phyloP scores from a whole-genome alignment of 2,888 invertebrate genomes.

The Heliconius sara region DNA sequence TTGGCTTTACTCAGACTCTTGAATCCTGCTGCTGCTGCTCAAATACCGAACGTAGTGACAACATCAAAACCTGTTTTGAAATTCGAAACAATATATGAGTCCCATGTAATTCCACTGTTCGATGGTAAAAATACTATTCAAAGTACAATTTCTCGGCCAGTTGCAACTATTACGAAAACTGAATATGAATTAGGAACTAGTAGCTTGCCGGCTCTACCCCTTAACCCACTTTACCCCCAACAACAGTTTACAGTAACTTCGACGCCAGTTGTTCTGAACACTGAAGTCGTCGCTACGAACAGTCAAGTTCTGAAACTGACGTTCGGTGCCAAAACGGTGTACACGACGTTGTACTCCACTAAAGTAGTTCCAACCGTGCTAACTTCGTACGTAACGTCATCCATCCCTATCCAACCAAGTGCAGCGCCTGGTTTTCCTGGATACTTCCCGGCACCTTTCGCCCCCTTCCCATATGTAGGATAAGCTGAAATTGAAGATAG shows the following conservation, averaged over 20 bases:
- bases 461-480: constrained; percentile 90
- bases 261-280: constrained; percentile 91
- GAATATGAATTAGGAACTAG: constrained; percentile 91
- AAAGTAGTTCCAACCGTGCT: constrained; percentile 91
- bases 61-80: constrained; percentile 90
- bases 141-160: constrained; percentile 90
- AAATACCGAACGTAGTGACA: constrained; percentile 88
- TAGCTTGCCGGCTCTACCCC: constrained; percentile 85
- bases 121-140: constrained; percentile 90
- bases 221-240: constrained; percentile 84
- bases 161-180: constrained; percentile 91
- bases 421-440: constrained; percentile 87
- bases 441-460: constrained; percentile 90
- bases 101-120: constrained; percentile 91
- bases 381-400: constrained; percentile 93
- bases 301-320: constrained; percentile 93
- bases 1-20: constrained; percentile 88
- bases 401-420: constrained; percentile 88
- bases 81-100: constrained; percentile 91
- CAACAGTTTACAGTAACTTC: constrained; percentile 90
- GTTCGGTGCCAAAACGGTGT: constrained; percentile 95
- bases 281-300: constrained; percentile 90
- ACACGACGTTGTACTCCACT: constrained; percentile 93
- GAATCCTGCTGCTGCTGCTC: constrained; percentile 87
- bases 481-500: constrained; percentile 57